Percentiles rank a stretch among this genome's conserved stretches.
phyloP scores from a whole-genome alignment of 92 coral and sea anemone species.

The Umimayanthus kanabou region DNA sequence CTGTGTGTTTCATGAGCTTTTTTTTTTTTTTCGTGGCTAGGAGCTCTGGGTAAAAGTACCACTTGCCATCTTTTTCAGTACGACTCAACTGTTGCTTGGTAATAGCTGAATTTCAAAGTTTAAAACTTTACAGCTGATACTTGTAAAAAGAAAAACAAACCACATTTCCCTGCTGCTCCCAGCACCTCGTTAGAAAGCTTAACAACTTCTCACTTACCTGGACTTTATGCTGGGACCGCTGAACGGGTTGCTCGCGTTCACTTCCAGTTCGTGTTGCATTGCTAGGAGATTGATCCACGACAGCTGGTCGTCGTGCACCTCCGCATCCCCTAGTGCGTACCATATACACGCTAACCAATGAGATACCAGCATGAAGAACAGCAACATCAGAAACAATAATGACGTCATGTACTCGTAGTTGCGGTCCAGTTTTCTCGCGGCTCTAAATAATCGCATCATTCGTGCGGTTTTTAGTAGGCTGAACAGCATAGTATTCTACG shows the following conservation, averaged over 20 bases:
- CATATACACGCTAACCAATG: slow-evolving; percentile 99
- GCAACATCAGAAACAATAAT: slow-evolving; percentile 85
- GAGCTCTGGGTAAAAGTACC: too few species aligned
- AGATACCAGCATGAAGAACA: slow-evolving; percentile 95
- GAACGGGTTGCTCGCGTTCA: slow-evolving; percentile 38
- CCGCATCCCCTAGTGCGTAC: slow-evolving; percentile 83
- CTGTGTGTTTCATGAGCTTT: too few species aligned
- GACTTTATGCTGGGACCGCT: slow-evolving; percentile 62
- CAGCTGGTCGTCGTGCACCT: slow-evolving; percentile 36
- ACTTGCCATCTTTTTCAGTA: too few species aligned
- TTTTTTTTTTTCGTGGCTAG: too few species aligned
- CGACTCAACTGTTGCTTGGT: too few species aligned
- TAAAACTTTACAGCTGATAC: neutral
- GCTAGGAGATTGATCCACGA: slow-evolving; percentile 81
- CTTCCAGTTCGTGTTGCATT: slow-evolving; percentile 44
- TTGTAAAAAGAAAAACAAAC: neutral
- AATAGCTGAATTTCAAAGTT: neutral
- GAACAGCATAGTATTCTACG: slow-evolving; percentile 78
- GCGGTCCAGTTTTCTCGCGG: slow-evolving; percentile 97
- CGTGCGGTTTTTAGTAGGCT: slow-evolving; percentile 70
- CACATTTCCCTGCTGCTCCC: too few species aligned
- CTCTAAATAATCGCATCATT: slow-evolving; percentile 74
- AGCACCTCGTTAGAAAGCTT: neutral
- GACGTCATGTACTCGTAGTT: slow-evolving; percentile 99
- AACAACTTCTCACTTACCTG: slow-evolving; percentile 51